A percentile compares a stretch with the other conserved stretches of the same genome.
phyloP scores from a whole-genome alignment of 1,140 invertebrate genomes.

The Proctacanthus coquilletti region DNA sequence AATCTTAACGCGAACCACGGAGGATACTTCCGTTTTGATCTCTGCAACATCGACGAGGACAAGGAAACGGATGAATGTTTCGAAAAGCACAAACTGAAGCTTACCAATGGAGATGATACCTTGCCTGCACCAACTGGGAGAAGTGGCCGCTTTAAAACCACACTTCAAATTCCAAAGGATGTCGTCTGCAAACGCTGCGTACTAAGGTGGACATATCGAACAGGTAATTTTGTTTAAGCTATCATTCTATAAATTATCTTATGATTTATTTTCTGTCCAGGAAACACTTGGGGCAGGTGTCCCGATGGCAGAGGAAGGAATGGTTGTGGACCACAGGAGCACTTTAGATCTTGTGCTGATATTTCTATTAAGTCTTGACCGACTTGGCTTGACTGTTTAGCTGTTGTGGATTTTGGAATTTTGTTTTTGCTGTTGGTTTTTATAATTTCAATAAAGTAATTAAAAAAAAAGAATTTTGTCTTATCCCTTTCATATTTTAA shows the following conservation, averaged over 20 bases:
- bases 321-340: conserved; percentile 50
- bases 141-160: conserved; percentile 24
- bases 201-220: conserved; percentile 48
- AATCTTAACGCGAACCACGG: conserved; percentile 35
- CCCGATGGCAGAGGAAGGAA: conserved; percentile 23
- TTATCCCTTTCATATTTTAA: too few species aligned
- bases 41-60: conserved; percentile 34
- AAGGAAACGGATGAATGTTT: conserved; percentile 18
- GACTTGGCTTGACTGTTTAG: too few species aligned
- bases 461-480: too few species aligned
- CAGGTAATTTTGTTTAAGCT: conserved; percentile 14
- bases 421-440: too few species aligned
- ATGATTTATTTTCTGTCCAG: conserved; percentile 16
- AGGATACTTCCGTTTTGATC: conserved; percentile 36
- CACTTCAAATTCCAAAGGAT: conserved; percentile 32
- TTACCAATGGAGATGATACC: conserved; percentile 12
- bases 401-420: too few species aligned
- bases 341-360: conserved; percentile 51
- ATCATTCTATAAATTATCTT: not conserved
- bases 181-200: conserved; percentile 49
- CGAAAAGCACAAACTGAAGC: conserved; percentile 22
- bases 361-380: too few species aligned
- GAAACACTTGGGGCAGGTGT: conserved; percentile 41
- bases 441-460: too few species aligned
- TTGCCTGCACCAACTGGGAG: too few species aligned